A percentile compares a stretch with the other conserved stretches of the same genome.
These are phyloP conservation scores for Zeugodacus cucurbitae DNA, from an alignment of 1,140 invertebrate species.

Conservation along the genomic window DNA sequence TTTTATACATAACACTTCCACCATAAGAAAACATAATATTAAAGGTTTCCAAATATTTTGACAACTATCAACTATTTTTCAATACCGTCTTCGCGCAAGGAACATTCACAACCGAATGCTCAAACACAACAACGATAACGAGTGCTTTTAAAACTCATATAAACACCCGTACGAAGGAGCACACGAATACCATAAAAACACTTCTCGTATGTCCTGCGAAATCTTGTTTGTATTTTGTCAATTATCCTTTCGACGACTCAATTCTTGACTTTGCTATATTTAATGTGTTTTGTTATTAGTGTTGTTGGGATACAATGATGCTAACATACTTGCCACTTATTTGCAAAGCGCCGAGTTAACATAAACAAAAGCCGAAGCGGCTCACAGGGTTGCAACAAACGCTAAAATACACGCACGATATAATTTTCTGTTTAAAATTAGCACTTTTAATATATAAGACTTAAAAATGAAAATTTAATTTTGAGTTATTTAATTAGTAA, in stretches of 20 bases:
- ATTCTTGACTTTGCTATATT: not conserved
- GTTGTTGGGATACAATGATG: not conserved
- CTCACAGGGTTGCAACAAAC: not conserved
- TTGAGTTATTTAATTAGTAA: too few relatives aligned
- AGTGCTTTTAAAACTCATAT: not conserved
- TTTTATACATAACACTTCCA: not conserved
- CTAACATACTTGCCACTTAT: not conserved
- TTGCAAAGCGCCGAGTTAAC: not conserved
- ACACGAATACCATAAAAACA: not conserved
- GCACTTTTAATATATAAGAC: too few relatives aligned
- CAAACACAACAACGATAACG: not conserved
- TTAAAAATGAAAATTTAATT: too few relatives aligned
- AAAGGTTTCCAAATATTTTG: not conserved
- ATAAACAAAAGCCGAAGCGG: not conserved
- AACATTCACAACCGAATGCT: constrained; percentile 24
- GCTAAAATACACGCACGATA: too few relatives aligned
- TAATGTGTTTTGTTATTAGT: not conserved
- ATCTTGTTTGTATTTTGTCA: constrained; percentile 1
- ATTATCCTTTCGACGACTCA: not conserved
- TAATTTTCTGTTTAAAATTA: too few relatives aligned
- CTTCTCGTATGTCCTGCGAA: not conserved
- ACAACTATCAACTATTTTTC: not conserved
- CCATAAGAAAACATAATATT: not conserved
- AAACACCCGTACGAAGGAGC: not conserved
- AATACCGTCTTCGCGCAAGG: not conserved